phyloP scores from a whole-genome alignment of 30 jellyfish, hydroid and myxozoan species.

The Calvadosia cruxmelitensis region DNA sequence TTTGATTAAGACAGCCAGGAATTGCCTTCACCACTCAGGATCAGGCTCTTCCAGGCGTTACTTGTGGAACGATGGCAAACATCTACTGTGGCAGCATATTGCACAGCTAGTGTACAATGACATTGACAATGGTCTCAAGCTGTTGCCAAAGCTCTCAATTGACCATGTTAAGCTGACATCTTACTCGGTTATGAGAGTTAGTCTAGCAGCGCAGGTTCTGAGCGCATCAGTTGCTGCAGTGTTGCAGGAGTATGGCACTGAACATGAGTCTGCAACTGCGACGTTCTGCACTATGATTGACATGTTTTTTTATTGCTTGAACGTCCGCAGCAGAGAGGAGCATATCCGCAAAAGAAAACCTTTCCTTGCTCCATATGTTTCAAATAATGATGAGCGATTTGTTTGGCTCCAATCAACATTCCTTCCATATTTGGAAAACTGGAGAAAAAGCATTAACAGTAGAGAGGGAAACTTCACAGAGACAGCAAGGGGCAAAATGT shows the following conservation, averaged over 20 bases:
- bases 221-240: slow-evolving; percentile 32
- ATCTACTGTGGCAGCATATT: slow-evolving; percentile 13
- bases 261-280: slow-evolving; percentile 16
- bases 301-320: slow-evolving; percentile 10
- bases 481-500: slow-evolving; percentile 18
- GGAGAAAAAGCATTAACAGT: slow-evolving; percentile 17
- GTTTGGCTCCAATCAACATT: not conserved
- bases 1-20: slow-evolving; percentile 17
- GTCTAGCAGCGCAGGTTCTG: slow-evolving; percentile 34
- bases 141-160: slow-evolving; percentile 8
- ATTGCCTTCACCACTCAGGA: slow-evolving; percentile 15
- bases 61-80: slow-evolving; percentile 36
- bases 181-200: slow-evolving; percentile 20
- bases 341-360: slow-evolving; percentile 21
- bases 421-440: slow-evolving; percentile 20
- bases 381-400: slow-evolving; percentile 9
- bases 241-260: slow-evolving; percentile 22
- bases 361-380: not conserved
- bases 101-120: slow-evolving; percentile 3
- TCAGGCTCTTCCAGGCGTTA: slow-evolving; percentile 5
- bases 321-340: slow-evolving; percentile 14
- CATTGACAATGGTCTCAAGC: slow-evolving; percentile 11
- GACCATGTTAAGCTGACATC: slow-evolving; percentile 19
- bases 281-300: slow-evolving; percentile 22
- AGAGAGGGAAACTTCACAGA: slow-evolving; percentile 27